phyloP scores from a whole-genome alignment of 2,888 invertebrate species.

The Parnassius orleans region DNA sequence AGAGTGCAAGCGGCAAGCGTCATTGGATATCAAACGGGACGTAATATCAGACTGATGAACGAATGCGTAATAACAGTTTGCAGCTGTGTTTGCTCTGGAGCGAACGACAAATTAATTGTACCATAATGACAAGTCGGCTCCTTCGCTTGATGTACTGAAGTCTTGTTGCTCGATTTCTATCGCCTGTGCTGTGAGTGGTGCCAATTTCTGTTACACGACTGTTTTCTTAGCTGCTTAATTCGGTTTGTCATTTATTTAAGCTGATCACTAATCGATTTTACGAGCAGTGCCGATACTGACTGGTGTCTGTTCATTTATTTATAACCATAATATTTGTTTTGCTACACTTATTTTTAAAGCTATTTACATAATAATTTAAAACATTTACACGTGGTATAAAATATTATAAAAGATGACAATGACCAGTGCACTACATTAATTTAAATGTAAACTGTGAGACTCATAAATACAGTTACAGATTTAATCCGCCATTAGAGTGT shows the following conservation, averaged over 20 bases:
- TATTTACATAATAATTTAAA: no score
- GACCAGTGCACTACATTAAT: no score
- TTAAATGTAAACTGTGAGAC: no score
- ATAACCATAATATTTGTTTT: no score
- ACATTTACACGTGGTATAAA: no score
- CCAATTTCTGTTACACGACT: constrained; percentile 16
- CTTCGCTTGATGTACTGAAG: constrained; percentile 35
- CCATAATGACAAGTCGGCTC: constrained; percentile 61
- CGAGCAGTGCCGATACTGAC: background rate
- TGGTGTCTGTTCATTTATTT: background rate
- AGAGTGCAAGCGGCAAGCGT: constrained; percentile 14
- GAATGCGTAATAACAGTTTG: constrained; percentile 39
- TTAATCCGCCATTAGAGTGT: constrained; percentile 8
- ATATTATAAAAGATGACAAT: no score
- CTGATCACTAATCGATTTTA: constrained; percentile 5
- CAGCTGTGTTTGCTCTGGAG: constrained; percentile 53
- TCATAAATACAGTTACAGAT: background rate
- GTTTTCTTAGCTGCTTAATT: constrained; percentile 19
- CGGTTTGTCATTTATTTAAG: constrained; percentile 21
- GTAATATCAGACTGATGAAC: constrained; percentile 21
- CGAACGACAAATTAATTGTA: constrained; percentile 65
- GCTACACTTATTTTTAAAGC: no score
- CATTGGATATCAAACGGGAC: constrained; percentile 27
- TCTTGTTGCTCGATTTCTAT: constrained; percentile 46
- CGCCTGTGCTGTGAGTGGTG: constrained; percentile 29